Conservation (phyloP, 2,113 vertebrate genomes). For the Merops nubicus region DNA sequence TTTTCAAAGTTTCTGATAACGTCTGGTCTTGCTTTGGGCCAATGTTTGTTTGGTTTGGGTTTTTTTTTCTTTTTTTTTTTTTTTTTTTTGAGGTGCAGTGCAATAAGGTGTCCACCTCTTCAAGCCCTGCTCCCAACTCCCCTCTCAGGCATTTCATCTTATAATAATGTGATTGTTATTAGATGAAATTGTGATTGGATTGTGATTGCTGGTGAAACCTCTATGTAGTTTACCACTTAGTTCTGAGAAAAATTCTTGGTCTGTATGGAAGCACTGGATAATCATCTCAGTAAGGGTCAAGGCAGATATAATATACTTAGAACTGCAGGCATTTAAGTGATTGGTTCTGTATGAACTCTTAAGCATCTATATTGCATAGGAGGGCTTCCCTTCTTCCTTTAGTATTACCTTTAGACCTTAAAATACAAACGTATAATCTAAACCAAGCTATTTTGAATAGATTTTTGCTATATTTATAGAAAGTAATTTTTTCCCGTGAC, state of each 20-base stretch:
- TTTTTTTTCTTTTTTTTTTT: background rate
- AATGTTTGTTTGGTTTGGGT: too few relatives aligned
- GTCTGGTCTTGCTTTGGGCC: background rate
- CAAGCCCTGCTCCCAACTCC: background rate
- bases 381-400: background rate
- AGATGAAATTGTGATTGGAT: too few relatives aligned
- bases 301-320: constrained; percentile 35
- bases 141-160: constrained; percentile 15
- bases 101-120: background rate
- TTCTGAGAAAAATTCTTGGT: constrained; percentile 32
- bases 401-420: background rate
- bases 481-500: background rate
- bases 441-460: background rate
- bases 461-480: background rate
- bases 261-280: constrained; percentile 36
- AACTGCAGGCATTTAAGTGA: background rate
- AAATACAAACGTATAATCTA: background rate
- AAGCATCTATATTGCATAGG: accelerated
- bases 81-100: background rate
- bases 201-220: constrained; percentile 23
- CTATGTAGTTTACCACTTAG: background rate
- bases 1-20: background rate
- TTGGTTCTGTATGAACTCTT: background rate
- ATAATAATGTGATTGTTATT: background rate
- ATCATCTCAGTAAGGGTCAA: constrained; percentile 20